Conservation (phyloP, 2,797 vertebrate species). For the Salarias fasciatus region DNA sequence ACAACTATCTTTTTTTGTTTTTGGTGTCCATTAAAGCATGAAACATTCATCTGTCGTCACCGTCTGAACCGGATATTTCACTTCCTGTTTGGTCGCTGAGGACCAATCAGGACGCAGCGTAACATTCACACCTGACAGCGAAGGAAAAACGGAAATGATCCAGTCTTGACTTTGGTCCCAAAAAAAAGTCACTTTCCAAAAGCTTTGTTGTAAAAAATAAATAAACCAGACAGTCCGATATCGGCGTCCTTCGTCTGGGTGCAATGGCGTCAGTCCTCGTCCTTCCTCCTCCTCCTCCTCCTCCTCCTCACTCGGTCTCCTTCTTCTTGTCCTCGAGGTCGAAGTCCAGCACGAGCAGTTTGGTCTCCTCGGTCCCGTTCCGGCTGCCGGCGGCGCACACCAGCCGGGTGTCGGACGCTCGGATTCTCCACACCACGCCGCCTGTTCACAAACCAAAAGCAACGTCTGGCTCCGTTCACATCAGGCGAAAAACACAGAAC, state of each 20-base stretch:
- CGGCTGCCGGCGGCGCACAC: constrained; percentile 95
- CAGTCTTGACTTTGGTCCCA: constrained; percentile 50
- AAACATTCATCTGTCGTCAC: background rate
- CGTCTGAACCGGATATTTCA: too few species aligned
- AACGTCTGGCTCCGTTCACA: too few species aligned
- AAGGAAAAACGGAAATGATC: background rate
- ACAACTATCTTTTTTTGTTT: constrained; percentile 14
- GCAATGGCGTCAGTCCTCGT: too few species aligned
- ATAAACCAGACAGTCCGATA: too few species aligned
- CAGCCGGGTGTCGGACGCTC: constrained; percentile 94
- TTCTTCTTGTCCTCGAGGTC: constrained; percentile 85
- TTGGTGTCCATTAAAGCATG: background rate
- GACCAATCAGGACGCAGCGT: constrained; percentile 19
- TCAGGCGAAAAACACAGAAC: too few species aligned
- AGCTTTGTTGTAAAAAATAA: too few species aligned
- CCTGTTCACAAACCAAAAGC: constrained; percentile 74
- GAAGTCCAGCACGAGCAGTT: constrained; percentile 96
- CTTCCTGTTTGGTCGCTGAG: too few species aligned
- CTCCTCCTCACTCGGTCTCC: constrained; percentile 14
- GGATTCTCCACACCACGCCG: constrained; percentile 94
- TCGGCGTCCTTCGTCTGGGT: too few species aligned
- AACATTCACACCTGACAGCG: constrained; percentile 22
- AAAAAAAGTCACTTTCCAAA: constrained; percentile 2
- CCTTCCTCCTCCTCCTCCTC: background rate
- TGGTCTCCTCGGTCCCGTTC: constrained; percentile 95